These are phyloP conservation scores for Larimichthys polyactis DNA, from an alignment of 2,113 vertebrate species.

Conservation along the genomic window DNA sequence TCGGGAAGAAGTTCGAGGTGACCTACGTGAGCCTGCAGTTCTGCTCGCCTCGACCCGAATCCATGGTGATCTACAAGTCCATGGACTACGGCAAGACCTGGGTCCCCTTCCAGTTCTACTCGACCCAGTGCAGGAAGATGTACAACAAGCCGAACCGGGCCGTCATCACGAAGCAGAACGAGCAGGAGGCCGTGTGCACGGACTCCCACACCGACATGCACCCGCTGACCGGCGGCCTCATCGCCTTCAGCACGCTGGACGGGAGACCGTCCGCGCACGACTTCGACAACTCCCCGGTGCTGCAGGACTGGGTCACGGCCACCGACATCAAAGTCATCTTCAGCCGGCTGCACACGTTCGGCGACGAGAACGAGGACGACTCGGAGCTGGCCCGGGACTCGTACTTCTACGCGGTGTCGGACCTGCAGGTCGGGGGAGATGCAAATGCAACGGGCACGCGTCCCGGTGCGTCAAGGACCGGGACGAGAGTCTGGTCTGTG, in stretches of 20 bases:
- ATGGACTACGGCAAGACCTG: constrained; percentile 99
- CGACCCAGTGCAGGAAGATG: constrained; percentile 96
- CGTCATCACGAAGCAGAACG: constrained; percentile 96
- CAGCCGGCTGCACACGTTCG: constrained; percentile 94
- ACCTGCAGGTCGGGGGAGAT: constrained; percentile 97
- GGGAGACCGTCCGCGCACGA: constrained; percentile 97
- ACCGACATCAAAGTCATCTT: constrained; percentile 96
- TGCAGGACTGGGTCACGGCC: constrained; percentile 99
- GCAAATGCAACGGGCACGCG: constrained; percentile 98
- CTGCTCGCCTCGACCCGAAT: constrained; percentile 96
- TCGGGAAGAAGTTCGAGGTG: constrained; percentile 98
- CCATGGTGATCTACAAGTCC: constrained; percentile 97
- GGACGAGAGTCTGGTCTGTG: constrained; percentile 93
- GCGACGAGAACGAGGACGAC: constrained; percentile 96
- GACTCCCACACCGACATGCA: constrained; percentile 97
- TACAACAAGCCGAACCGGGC: constrained; percentile 94
- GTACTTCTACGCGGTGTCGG: constrained; percentile 96
- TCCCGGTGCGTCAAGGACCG: constrained; percentile 95
- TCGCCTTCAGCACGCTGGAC: constrained; percentile 99
- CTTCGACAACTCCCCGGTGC: constrained; percentile 98
- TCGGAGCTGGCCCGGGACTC: constrained; percentile 95
- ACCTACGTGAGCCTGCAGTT: constrained; percentile 99
- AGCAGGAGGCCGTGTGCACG: constrained; percentile 98
- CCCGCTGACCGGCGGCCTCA: constrained; percentile 94
- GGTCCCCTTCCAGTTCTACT: constrained; percentile 98